Evolutionary conservation across 2,888 invertebrate genomes (phyloP), one percentile per base, ranked within the genome.

Genomic region (Acleris emargana): DNA sequence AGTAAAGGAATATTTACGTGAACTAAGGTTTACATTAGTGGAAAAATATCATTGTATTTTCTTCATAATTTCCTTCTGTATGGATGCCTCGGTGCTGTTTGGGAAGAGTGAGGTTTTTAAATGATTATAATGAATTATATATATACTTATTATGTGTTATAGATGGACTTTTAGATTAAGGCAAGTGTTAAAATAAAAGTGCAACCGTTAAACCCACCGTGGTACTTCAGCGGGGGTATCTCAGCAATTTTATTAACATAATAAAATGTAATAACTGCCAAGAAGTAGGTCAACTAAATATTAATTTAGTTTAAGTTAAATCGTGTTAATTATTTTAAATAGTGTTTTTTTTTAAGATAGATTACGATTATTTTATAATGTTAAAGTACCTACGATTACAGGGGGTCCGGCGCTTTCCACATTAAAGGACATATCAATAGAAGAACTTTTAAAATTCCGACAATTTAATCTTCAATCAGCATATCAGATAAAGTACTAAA

Each of bases 1-100:
- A 86, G 84, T 82, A 87, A 85, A 88, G 81, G 88, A 88, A 87
- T 90, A 90, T 91, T 91, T 54, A 91, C 88, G 82, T 86, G 86
- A 87, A 84, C 78, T 80, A 80, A 43, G 86, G 87, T 88, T 84
- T 85, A 72, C 71, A 72, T 82, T 85, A 76, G 82, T 77, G 72
- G 83, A 81, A 85, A 87, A 86, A 82, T 86, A 86, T 87, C 82
- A 73, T 83, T 80, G 80, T 80, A 77, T 76, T 81, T 32, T 82
- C 83, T 82, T 83, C 85, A 85, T 81, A 87, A 81, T 76, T 81
- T 80, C 78, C 83, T 32, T 7, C 32, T 9, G 32, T 32, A 25
- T 25, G 9, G 32, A 80, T 82, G 43, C 45, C 52, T 59, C 84
- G 91, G 91, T 91, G 91, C 91, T 90, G 38, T 13, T 86, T n/a